Percentiles rank a stretch among this genome's conserved stretches.
phyloP scores from a whole-genome alignment of 2,113 vertebrate genomes.

The Myotis brandtii region DNA sequence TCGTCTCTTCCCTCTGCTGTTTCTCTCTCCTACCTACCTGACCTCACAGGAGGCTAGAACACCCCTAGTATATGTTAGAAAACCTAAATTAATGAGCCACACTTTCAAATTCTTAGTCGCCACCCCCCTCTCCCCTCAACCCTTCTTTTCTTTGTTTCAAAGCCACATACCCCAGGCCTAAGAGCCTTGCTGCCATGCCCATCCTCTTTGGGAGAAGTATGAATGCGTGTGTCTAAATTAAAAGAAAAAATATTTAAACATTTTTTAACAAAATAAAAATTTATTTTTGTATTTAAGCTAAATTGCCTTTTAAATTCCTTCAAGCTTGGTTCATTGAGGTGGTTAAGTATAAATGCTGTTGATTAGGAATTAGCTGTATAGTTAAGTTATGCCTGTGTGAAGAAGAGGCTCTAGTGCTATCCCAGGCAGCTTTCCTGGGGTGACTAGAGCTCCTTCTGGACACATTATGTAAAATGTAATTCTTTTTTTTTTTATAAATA shows the following conservation, averaged over 20 bases:
- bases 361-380: conserved; percentile 67
- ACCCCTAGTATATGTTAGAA: neutral
- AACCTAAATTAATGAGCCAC: neutral
- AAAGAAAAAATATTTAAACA: conserved; percentile 87
- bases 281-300: conserved; percentile 94
- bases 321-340: conserved; percentile 91
- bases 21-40: neutral
- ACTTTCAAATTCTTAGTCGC: neutral
- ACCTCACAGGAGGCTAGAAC: neutral
- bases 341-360: conserved; percentile 70
- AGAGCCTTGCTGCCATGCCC: conserved; percentile 77
- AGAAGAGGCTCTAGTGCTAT: neutral
- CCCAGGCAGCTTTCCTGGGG: conserved; percentile 56
- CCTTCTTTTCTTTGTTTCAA: neutral
- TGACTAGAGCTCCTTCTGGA: conserved; percentile 50
- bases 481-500: conserved; percentile 73
- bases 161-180: conserved; percentile 39
- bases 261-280: conserved; percentile 89
- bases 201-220: conserved; percentile 84
- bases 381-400: conserved; percentile 42
- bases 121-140: neutral
- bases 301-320: conserved; percentile 92
- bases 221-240: conserved; percentile 88
- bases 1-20: neutral
- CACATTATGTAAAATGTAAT: conserved; percentile 40